phyloP scores from a whole-genome alignment of 2,888 invertebrate genomes.

The Syrista parreyssii region DNA sequence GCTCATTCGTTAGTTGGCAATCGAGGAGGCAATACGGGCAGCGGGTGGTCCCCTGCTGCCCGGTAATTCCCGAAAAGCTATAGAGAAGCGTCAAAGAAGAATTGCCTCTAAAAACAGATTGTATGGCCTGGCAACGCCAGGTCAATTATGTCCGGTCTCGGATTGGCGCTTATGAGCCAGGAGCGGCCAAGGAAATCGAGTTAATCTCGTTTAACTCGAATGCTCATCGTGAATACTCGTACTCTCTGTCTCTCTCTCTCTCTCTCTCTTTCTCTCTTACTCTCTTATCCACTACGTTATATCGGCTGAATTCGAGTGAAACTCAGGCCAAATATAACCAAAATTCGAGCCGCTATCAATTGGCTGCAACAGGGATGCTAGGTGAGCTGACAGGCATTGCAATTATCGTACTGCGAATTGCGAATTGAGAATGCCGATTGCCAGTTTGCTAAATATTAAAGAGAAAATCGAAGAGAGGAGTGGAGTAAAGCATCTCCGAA shows the following conservation, averaged over 20 bases:
- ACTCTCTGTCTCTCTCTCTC: too few relatives aligned
- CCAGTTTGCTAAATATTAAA: neutral
- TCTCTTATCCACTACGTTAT: neutral
- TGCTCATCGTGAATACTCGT: neutral
- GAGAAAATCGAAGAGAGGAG: neutral
- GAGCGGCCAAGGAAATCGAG: neutral
- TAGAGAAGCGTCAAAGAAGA: slow-evolving; percentile 13
- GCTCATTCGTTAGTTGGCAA: slow-evolving; percentile 21
- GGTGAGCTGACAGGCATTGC: neutral
- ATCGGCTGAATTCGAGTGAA: neutral
- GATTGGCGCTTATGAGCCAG: slow-evolving; percentile 1
- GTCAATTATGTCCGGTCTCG: slow-evolving; percentile 2
- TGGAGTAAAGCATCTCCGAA: neutral
- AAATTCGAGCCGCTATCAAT: neutral
- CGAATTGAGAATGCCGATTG: neutral
- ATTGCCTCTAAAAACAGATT: slow-evolving; percentile 25
- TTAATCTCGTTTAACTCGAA: slow-evolving; percentile 1
- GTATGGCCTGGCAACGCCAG: slow-evolving; percentile 10
- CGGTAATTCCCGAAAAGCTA: neutral
- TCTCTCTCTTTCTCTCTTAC: neutral
- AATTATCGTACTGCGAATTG: neutral
- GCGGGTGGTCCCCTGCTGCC: neutral
- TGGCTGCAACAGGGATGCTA: neutral
- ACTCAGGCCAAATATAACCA: neutral
- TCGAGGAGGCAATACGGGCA: neutral